Evolutionary conservation across 2,113 vertebrate species (phyloP).

Genomic region (Dinomys branickii): DNA sequence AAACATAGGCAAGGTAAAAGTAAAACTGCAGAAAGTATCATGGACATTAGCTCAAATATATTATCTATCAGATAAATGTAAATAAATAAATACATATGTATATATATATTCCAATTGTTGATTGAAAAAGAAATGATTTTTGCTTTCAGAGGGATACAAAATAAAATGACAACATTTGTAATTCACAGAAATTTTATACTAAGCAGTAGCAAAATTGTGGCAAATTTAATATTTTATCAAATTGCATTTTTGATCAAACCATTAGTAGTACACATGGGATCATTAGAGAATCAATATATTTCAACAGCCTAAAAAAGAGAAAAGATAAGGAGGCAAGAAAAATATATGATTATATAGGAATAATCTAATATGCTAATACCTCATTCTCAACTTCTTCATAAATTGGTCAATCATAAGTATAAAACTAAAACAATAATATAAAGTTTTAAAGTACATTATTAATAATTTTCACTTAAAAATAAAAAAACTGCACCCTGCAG

Average conservation of each 20-base stretch:
- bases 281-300: neutral
- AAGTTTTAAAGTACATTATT: neutral
- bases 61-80: neutral
- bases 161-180: neutral
- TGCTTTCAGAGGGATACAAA: neutral
- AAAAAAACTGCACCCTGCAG: too few species aligned
- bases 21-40: neutral
- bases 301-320: neutral
- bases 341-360: neutral
- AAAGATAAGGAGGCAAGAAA: neutral
- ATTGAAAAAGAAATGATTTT: neutral
- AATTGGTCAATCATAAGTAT: neutral
- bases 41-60: neutral
- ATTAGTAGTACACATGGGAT: neutral
- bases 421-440: neutral
- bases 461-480: neutral
- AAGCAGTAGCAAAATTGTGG: neutral
- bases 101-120: neutral
- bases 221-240: neutral
- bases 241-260: neutral
- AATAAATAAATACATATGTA: neutral
- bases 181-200: neutral
- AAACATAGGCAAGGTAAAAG: neutral
- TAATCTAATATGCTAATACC: neutral
- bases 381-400: neutral